phyloP scores from a whole-genome alignment of 2,113 vertebrate genomes.

The Pungitius pungitius region DNA sequence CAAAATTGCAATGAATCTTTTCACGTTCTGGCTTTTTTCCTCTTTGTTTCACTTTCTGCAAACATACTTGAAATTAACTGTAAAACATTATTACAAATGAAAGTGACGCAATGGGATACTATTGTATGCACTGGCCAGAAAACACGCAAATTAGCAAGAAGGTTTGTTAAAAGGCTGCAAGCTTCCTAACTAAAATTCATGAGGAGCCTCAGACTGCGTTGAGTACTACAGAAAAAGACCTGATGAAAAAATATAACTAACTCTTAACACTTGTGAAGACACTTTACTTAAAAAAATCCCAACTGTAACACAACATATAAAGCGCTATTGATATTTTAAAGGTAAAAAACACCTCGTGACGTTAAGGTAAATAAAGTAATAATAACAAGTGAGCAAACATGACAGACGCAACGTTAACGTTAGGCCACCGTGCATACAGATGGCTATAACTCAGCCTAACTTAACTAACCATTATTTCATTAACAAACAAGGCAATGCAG shows the following conservation, averaged over 20 bases:
- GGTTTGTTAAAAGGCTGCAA: background rate
- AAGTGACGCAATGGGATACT: background rate
- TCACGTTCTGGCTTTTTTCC: background rate
- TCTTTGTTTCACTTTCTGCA: background rate
- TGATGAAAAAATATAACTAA: too few species aligned
- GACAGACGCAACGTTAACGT: background rate
- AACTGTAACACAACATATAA: background rate
- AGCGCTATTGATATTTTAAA: too few species aligned
- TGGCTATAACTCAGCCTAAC: background rate
- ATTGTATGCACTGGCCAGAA: background rate
- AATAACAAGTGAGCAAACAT: background rate
- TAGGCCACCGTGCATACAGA: background rate
- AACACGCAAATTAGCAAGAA: background rate
- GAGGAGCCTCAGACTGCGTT: background rate
- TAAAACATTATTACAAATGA: background rate
- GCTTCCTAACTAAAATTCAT: background rate
- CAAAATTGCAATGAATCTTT: background rate
- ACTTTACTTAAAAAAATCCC: background rate
- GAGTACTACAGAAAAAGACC: background rate
- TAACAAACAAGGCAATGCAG: rapidly evolving
- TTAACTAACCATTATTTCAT: background rate
- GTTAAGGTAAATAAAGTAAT: background rate
- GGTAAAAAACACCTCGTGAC: background rate
- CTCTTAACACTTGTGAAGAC: background rate
- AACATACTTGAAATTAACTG: background rate